Evolutionary conservation across 1,140 invertebrate species (phyloP), one percentile per base, ranked within the genome.

Genomic region (Drosophila burlai): DNA sequence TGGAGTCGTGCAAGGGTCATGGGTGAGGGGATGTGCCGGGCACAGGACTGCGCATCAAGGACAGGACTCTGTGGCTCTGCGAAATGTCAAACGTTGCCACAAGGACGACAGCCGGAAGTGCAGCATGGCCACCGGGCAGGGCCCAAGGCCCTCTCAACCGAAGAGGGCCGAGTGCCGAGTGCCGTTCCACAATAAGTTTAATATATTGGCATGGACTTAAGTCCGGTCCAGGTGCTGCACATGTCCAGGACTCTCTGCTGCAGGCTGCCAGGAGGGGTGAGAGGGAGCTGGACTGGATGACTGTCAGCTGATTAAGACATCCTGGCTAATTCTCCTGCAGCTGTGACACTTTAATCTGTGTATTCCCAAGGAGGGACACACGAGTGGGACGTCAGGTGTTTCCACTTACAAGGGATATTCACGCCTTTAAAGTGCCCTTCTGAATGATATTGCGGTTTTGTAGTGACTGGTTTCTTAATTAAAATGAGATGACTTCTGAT

Each of bases 71-170:
- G 64, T 64, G 64, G 45, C 61, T 54, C 38, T 61, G 64, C 29
- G 65, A 63, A 79, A 79, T 79, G 76, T 78, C 74, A 84, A 83
- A 76, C 58, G 81, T 60, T 80, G 81, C 58, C 65, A 76, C 81
- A 83, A 83, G 71, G 76, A 76, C 81, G 46, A 60, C 67, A 60
- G 47, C 64, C 76, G 71, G 81, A 83, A 76, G 81, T 76, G 65
- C 71, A 54, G 57, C 47, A 76, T 40, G 79, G 79, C 66, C 78
- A 81, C 40, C 57, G 60, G 61, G 46, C 45, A 66, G 24, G 11
- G 36, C 46, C 45, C 62, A 54, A 63, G 42, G 58, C 52, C 52
- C n/a, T 15, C 42, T 26, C 42, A 24, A 11, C 61, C 31, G 34
- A n/a, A 9, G 26, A 61, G 24, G 31, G 34, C 18, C 8, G 18